Conservation (phyloP, 37 sponge, comb jelly and placozoan species). For the Halichondria panicea region DNA sequence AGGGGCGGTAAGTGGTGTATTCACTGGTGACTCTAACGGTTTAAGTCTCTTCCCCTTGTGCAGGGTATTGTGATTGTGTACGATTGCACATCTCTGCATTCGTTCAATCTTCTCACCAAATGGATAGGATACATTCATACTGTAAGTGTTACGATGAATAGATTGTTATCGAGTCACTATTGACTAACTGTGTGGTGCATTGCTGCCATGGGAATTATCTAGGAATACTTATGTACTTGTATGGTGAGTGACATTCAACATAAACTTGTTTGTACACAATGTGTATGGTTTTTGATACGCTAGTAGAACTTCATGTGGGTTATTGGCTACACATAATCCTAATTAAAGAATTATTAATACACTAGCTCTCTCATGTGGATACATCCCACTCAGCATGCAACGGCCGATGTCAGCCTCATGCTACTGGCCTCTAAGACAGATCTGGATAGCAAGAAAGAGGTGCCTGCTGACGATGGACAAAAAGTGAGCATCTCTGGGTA, state of each 20-base stretch:
- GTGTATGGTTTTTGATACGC: no score
- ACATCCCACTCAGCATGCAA: conserved; percentile 54
- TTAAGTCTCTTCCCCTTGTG: background rate
- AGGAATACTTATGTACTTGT: no score
- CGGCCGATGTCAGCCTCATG: conserved; percentile 70
- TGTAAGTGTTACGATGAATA: conserved; percentile 21
- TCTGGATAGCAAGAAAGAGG: conserved; percentile 64
- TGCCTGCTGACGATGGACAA: conserved; percentile 51
- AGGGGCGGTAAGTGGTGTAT: conserved; percentile 54
- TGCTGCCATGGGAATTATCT: no score
- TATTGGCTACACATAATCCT: no score
- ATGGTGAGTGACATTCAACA: no score
- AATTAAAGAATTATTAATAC: background rate
- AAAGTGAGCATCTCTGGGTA: no score
- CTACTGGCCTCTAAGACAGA: conserved; percentile 65
- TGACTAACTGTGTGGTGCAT: no score
- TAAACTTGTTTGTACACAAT: no score
- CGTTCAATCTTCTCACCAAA: conserved; percentile 43
- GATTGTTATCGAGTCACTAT: no score
- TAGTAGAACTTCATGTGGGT: no score
- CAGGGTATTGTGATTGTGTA: conserved; percentile 76
- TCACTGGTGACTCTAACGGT: background rate
- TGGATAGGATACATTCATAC: conserved; percentile 67
- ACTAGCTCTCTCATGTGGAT: background rate
- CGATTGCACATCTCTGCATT: conserved; percentile 57